Evolutionary conservation across 2,888 invertebrate genomes (phyloP).

Genomic region (Himalopsyche japonica): DNA sequence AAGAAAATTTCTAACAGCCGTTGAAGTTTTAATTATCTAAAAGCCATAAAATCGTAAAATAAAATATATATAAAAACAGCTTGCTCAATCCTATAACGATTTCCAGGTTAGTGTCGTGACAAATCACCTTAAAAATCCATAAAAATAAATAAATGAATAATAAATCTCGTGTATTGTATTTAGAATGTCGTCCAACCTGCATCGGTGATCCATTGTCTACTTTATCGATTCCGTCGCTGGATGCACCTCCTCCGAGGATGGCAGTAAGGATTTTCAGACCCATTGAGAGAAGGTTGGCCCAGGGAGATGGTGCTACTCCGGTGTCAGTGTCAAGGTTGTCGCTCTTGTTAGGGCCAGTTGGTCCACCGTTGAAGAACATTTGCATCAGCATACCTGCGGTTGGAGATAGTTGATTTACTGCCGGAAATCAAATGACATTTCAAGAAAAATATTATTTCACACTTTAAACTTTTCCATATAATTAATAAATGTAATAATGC

Average conservation of each 20-base stretch:
- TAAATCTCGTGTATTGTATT: neutral
- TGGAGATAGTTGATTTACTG: conserved; percentile 11
- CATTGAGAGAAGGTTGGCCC: conserved; percentile 85
- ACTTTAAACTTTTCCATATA: too few relatives aligned
- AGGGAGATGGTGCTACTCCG: conserved; percentile 74
- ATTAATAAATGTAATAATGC: too few relatives aligned
- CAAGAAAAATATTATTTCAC: too few relatives aligned
- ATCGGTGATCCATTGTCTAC: conserved; percentile 87
- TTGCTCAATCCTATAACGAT: neutral
- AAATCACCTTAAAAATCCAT: neutral
- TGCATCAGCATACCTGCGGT: conserved; percentile 76
- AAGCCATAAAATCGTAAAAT: too few relatives aligned
- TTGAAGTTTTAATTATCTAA: too few relatives aligned
- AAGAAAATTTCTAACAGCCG: too few relatives aligned
- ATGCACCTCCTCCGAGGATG: conserved; percentile 74
- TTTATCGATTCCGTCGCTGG: conserved; percentile 85
- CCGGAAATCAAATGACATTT: too few relatives aligned
- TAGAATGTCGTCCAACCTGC: conserved; percentile 67
- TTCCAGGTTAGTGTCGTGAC: neutral
- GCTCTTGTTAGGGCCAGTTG: conserved; percentile 78
- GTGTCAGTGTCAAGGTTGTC: conserved; percentile 71
- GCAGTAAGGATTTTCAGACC: conserved; percentile 85
- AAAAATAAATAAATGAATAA: neutral
- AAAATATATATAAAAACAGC: too few relatives aligned
- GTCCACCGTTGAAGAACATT: conserved; percentile 76